A percentile compares a stretch with the other conserved stretches of the same genome.
These are phyloP conservation scores for Bombus confusus DNA, from an alignment of 1,140 invertebrate species.

Conservation along the genomic window DNA sequence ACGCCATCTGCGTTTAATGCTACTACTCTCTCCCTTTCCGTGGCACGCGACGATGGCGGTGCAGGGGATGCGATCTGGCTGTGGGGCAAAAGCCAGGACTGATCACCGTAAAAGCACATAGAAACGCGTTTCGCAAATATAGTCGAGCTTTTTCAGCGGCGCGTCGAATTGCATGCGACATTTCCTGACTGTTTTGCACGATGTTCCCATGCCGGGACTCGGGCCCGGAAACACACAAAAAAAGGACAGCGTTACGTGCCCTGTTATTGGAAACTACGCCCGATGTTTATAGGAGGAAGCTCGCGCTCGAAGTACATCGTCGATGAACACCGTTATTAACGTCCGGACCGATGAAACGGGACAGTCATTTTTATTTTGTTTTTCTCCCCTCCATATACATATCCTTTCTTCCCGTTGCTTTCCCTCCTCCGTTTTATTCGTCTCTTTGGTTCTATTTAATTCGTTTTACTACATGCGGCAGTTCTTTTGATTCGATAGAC, in stretches of 20 bases:
- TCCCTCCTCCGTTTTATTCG: neutral
- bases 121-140: conserved; percentile 70
- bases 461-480: neutral
- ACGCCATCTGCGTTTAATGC: conserved; percentile 63
- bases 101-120: conserved; percentile 74
- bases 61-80: conserved; percentile 14
- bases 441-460: neutral
- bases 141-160: conserved; percentile 61
- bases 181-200: conserved; percentile 58
- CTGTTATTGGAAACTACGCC: conserved; percentile 51
- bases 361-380: conserved; percentile 1
- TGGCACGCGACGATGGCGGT: neutral
- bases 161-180: conserved; percentile 67
- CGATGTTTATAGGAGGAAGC: conserved; percentile 46
- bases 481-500: too few relatives aligned
- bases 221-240: conserved; percentile 42
- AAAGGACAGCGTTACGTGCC: neutral
- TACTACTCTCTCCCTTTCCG: conserved; percentile 3
- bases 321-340: conserved; percentile 47
- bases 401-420: neutral
- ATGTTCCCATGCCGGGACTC: conserved; percentile 6
- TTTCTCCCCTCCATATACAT: neutral
- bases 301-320: conserved; percentile 7
- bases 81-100: conserved; percentile 58
- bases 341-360: neutral